Conservation (phyloP, 2,797 vertebrate genomes). For the Streptopelia turtur region DNA sequence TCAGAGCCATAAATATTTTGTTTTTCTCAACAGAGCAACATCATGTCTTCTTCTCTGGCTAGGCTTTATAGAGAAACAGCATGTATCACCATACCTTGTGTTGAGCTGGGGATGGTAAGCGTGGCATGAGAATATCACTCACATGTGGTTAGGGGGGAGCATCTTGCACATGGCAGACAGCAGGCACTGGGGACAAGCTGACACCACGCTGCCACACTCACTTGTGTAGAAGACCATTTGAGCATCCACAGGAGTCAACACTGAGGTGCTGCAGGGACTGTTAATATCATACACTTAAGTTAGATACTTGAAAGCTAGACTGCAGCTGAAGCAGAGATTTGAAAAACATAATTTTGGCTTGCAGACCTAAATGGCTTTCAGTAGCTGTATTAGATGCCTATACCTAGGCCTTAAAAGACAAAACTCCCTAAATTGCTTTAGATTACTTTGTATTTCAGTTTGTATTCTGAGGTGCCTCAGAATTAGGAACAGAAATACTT, state of each 20-base stretch:
- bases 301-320: neutral
- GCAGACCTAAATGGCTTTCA: neutral
- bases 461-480: neutral
- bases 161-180: neutral
- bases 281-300: neutral
- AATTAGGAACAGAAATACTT: neutral
- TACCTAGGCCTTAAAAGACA: neutral
- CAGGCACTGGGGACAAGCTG: neutral
- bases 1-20: neutral
- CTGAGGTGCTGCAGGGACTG: neutral
- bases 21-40: neutral
- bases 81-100: rapidly evolving
- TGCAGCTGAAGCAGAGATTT: neutral
- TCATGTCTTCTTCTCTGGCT: neutral
- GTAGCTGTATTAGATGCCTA: neutral
- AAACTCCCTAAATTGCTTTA: neutral
- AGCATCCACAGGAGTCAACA: neutral
- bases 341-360: neutral
- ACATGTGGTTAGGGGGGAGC: rapidly evolving
- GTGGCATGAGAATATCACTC: rapidly evolving
- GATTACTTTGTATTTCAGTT: neutral
- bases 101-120: neutral
- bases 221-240: neutral
- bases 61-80: neutral
- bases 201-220: neutral